Conservation (phyloP, 92 coral and sea anemone genomes). For the Epizoanthus stellaris region DNA sequence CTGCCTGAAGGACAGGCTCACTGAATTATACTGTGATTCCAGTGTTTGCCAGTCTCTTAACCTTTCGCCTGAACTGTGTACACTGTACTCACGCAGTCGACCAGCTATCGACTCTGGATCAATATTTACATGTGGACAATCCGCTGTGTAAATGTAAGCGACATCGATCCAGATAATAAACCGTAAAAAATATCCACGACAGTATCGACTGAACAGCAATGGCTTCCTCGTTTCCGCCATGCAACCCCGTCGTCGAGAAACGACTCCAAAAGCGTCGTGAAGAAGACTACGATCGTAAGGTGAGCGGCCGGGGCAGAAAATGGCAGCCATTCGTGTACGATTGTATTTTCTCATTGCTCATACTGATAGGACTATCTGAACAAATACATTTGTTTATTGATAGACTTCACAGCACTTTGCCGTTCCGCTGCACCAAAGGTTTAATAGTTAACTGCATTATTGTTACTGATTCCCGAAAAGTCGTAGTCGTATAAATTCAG, state of each 20-base stretch:
- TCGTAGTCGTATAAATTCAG: too few species aligned
- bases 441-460: too few species aligned
- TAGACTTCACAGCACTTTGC: too few species aligned
- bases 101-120: background rate
- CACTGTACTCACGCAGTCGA: conserved; percentile 1
- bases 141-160: background rate
- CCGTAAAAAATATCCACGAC: background rate
- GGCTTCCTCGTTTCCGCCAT: conserved; percentile 30
- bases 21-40: too few species aligned
- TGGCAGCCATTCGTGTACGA: conserved; percentile 7
- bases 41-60: background rate
- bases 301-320: conserved; percentile 36
- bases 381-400: background rate
- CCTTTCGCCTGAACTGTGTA: background rate
- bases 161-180: background rate
- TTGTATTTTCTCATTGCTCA: background rate
- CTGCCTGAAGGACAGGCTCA: too few species aligned
- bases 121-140: conserved; percentile 5
- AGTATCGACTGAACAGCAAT: background rate
- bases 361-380: too few species aligned
- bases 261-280: conserved; percentile 62
- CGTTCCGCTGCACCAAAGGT: too few species aligned
- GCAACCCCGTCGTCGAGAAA: conserved; percentile 64
- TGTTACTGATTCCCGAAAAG: too few species aligned
- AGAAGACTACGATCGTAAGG: conserved; percentile 75